Percentiles rank a stretch among this genome's conserved stretches.
phyloP scores from a whole-genome alignment of 2,888 invertebrate genomes.

The Metalampra italica region DNA sequence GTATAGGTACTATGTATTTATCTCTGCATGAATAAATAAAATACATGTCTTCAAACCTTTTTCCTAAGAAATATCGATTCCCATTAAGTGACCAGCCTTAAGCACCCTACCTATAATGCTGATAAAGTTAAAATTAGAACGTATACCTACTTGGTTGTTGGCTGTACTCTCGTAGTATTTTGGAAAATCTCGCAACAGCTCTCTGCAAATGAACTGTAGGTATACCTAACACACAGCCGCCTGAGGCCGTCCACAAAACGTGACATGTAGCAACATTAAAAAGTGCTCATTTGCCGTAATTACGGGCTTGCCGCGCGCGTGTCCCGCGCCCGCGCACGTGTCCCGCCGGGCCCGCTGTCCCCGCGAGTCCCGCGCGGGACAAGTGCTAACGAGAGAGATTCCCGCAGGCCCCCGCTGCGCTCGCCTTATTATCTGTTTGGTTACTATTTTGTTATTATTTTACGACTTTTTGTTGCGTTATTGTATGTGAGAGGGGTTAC shows the following conservation, averaged over 20 bases:
- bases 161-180: too few species aligned
- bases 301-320: conserved; percentile 8
- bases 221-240: neutral
- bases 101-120: too few species aligned
- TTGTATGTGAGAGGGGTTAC: too few species aligned
- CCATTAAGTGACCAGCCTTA: too few species aligned
- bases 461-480: neutral
- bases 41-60: too few species aligned
- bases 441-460: conserved; percentile 2
- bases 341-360: neutral
- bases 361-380: neutral
- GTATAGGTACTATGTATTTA: too few species aligned
- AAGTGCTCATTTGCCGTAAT: conserved; percentile 29
- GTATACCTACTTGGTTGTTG: too few species aligned
- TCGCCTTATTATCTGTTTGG: conserved; percentile 2
- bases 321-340: conserved; percentile 1
- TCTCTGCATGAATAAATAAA: too few species aligned
- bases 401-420: conserved; percentile 11
- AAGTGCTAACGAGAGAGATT: conserved; percentile 14
- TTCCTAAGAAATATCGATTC: too few species aligned
- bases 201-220: too few species aligned
- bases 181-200: too few species aligned
- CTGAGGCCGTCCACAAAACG: neutral
- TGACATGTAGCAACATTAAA: neutral
- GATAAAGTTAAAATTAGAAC: too few species aligned